A percentile compares a stretch with the other conserved stretches of the same genome.
phyloP scores from a whole-genome alignment of 2,113 vertebrate species.

The Sphyrna mokarran region DNA sequence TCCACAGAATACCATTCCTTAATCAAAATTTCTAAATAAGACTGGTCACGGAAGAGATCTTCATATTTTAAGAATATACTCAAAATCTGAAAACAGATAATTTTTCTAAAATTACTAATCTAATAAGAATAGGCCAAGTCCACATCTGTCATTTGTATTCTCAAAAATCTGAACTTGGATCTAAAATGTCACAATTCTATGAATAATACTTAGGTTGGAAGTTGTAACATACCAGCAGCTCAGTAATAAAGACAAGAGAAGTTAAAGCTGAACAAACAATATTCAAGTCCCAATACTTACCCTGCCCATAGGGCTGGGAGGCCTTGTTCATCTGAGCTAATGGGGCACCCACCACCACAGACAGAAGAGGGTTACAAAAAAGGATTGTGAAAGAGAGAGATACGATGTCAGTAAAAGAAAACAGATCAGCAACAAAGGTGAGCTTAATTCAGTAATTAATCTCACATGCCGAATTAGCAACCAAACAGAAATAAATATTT shows the following conservation, averaged over 20 bases:
- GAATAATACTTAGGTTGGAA: background rate
- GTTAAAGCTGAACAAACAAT: background rate
- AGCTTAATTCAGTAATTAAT: constrained; percentile 7
- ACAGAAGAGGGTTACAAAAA: constrained; percentile 38
- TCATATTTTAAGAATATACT: background rate
- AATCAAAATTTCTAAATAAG: background rate
- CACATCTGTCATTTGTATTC: no score
- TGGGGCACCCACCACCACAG: constrained; percentile 35
- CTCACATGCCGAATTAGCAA: background rate
- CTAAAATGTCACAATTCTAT: background rate
- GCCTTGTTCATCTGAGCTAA: constrained; percentile 48
- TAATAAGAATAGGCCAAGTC: background rate
- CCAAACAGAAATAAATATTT: background rate
- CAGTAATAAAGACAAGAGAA: constrained; percentile 8
- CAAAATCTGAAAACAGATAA: background rate
- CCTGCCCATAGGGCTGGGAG: constrained; percentile 47
- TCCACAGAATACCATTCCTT: background rate
- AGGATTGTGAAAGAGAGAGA: constrained; percentile 15
- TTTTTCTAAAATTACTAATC: background rate
- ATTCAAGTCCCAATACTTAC: constrained; percentile 49
- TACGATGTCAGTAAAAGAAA: constrained; percentile 26
- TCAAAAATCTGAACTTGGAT: background rate
- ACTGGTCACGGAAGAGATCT: background rate
- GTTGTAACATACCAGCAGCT: background rate
- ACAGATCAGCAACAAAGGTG: constrained; percentile 30